Evolutionary conservation across 2,888 invertebrate genomes (phyloP).

Genomic region (Drosophila melanosoma): DNA sequence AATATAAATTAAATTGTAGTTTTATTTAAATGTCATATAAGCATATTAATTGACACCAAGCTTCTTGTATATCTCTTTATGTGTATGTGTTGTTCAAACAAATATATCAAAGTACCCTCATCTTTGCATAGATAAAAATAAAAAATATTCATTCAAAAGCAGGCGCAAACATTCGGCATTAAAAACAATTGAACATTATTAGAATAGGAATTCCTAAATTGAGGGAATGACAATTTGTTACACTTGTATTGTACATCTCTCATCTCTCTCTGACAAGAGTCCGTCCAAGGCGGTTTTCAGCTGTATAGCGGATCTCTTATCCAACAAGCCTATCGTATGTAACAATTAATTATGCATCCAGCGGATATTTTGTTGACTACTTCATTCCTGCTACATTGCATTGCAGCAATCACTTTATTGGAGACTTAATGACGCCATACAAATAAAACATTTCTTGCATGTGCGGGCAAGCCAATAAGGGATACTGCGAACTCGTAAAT

Average conservation of each 20-base stretch:
- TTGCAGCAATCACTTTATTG: constrained; percentile 3
- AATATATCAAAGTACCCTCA: constrained; percentile 27
- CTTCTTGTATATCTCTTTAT: constrained; percentile 41
- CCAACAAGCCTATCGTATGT: background rate
- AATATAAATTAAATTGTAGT: constrained; percentile 26
- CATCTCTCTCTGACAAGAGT: background rate
- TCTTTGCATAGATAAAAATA: constrained; percentile 22
- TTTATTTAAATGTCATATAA: constrained; percentile 35
- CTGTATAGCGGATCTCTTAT: constrained; percentile 3
- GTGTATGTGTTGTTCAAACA: constrained; percentile 25
- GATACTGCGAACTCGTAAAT: background rate
- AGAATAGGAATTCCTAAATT: constrained; percentile 34
- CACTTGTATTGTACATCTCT: background rate
- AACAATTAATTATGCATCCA: constrained; percentile 15
- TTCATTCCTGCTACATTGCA: background rate
- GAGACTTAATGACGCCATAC: constrained; percentile 53
- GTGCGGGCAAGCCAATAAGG: background rate
- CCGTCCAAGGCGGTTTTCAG: constrained; percentile 7
- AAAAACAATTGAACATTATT: constrained; percentile 61
- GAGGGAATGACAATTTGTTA: constrained; percentile 2
- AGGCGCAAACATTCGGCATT: constrained; percentile 64
- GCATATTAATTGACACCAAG: constrained; percentile 61
- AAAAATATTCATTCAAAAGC: constrained; percentile 43
- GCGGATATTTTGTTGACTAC: background rate
- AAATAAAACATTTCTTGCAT: constrained; percentile 1